A percentile compares a stretch with the other conserved stretches of the same genome.
These are phyloP conservation scores for Enteromius mattozi DNA, from an alignment of 2,797 vertebrate genomes.

Conservation along the genomic window DNA sequence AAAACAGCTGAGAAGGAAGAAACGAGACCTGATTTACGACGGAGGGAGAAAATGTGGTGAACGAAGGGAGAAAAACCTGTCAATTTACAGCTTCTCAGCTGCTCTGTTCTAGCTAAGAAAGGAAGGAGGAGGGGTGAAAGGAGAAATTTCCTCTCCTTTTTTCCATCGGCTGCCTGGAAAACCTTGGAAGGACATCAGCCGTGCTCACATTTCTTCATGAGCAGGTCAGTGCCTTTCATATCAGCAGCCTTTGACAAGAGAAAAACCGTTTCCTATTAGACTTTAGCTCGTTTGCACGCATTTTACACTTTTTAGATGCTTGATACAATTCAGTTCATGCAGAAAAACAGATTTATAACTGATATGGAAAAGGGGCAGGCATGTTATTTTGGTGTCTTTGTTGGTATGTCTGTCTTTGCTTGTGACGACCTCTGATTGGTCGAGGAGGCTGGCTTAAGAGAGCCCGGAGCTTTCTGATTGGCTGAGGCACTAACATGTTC, in stretches of 20 bases:
- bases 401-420: constrained; percentile 59
- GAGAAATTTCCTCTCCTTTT: constrained; percentile 68
- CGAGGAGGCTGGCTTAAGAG: constrained; percentile 65
- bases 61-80: constrained; percentile 24
- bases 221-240: constrained; percentile 62
- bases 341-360: not conserved
- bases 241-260: not conserved
- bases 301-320: not conserved
- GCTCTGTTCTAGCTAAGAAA: constrained; percentile 70
- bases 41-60: not conserved
- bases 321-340: not conserved
- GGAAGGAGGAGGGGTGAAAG: constrained; percentile 51
- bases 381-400: constrained; percentile 51
- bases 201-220: constrained; percentile 68
- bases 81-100: constrained; percentile 69
- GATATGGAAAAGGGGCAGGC: not conserved
- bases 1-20: constrained; percentile 55
- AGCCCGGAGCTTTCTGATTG: constrained; percentile 70
- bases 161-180: constrained; percentile 63
- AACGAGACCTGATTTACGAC: constrained; percentile 43
- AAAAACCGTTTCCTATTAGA: constrained; percentile 19
- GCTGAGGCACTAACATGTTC: constrained; percentile 74
- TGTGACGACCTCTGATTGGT: constrained; percentile 60
- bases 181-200: constrained; percentile 58
- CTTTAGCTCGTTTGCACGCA: not conserved